Base-by-base conservation (phyloP, 2,888 invertebrate species). In the Spodoptera exigua region DNA sequence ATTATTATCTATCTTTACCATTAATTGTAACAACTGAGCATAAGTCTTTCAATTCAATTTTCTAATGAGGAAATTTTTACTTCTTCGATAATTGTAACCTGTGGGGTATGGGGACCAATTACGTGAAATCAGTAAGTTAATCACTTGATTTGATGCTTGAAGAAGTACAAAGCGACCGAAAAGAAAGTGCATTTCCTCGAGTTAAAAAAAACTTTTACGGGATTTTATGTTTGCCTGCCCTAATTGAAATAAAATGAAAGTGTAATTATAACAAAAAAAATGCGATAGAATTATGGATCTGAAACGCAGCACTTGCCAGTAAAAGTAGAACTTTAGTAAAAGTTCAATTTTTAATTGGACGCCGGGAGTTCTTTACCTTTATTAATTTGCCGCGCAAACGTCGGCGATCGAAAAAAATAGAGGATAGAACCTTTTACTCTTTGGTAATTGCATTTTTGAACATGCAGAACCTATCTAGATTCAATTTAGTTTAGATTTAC, bases 341-440 rank as follows among this genome's bases (percentile, higher is more conserved):
- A 78, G 78, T 79, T 80, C 74, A 77, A 76, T 79, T 82, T 81
- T 81, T 81, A 80, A 83, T 81, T 80, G 80, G 72, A 76, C 60
- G 63, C 67, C 51, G 63, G 64, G 66, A 39, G 52, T 75, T 76
- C 66, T 66, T 67, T 69, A 66, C 68, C 48, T 75, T 74, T 76
- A 78, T 82, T 79, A 80, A 83, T 83, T 77, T 82, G 67, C 74
- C 55, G 71, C 63, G 71, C 74, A 71, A 81, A 81, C 75, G 70
- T 64, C 40, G 65, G 70, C 66, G 78, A 77, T 70, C 47, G 65
- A 52, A 58, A 68, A 68, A 79, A 81, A 74, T 61, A 57, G 54
- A 66, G 21, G 53, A 63, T 32, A 36, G 48, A 74, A 61, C 63
- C 62, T 68, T 64, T 69, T 74, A 56, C 70, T 74, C 74, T 61